Evolutionary conservation across 2,888 invertebrate genomes (phyloP).

Genomic region (Sclerodermus sp.): DNA sequence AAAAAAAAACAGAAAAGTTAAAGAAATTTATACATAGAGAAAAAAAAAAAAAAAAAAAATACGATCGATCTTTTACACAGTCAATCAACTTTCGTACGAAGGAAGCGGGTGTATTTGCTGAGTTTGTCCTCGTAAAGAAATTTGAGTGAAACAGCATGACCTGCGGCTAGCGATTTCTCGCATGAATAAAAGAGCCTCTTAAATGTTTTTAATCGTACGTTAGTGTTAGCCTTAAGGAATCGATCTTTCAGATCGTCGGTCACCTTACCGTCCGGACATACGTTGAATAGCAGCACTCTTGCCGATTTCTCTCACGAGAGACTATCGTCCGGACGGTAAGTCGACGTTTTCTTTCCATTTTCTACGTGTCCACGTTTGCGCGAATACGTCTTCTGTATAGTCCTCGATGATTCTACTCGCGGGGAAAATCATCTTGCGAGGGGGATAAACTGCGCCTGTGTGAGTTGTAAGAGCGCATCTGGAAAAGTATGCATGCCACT

Average conservation of each 20-base stretch:
- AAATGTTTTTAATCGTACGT: constrained; percentile 12
- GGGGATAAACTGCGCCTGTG: constrained; percentile 7
- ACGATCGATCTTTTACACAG: not conserved
- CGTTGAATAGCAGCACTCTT: not conserved
- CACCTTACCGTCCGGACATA: not conserved
- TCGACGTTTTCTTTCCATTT: constrained; percentile 29
- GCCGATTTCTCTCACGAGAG: not conserved
- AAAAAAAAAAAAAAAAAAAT: not conserved
- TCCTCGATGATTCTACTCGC: constrained; percentile 10
- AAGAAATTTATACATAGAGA: not conserved
- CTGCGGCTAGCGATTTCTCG: not conserved
- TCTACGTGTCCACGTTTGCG: constrained; percentile 28
- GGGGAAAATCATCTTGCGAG: constrained; percentile 15
- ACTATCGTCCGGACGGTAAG: not conserved
- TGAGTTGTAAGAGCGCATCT: constrained; percentile 9
- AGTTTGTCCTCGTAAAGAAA: not conserved
- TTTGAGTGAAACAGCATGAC: not conserved
- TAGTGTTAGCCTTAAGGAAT: constrained; percentile 10
- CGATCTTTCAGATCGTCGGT: constrained; percentile 1
- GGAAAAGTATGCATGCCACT: constrained; percentile 10
- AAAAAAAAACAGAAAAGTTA: too few relatives aligned
- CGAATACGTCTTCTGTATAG: constrained; percentile 5
- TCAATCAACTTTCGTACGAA: too few relatives aligned
- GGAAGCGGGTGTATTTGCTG: too few relatives aligned
- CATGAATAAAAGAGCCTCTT: constrained; percentile 6